Conservation (phyloP, 2,113 vertebrate genomes). For the Macquaria ambigua region DNA sequence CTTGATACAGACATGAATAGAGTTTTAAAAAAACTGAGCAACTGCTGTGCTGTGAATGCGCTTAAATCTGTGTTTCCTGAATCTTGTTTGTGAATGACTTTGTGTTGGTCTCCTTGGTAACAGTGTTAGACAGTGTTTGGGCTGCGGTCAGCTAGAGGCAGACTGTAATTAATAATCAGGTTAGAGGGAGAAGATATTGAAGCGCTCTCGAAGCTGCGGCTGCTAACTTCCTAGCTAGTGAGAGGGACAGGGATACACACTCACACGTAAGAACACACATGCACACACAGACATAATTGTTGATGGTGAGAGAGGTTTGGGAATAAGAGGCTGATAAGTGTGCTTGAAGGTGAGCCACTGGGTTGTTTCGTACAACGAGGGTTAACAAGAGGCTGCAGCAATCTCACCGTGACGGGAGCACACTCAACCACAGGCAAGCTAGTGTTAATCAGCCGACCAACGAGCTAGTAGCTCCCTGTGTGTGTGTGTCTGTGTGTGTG, state of each 20-base stretch:
- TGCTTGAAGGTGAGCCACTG: slow-evolving; percentile 74
- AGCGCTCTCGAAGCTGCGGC: slow-evolving; percentile 57
- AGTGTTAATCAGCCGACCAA: slow-evolving; percentile 69
- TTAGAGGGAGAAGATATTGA: slow-evolving; percentile 71
- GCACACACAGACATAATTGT: slow-evolving; percentile 54
- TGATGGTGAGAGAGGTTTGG: slow-evolving; percentile 65
- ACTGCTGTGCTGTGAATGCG: background rate
- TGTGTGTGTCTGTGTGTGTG: slow-evolving; percentile 2
- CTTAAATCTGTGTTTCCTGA: slow-evolving; percentile 35
- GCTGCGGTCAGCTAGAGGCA: slow-evolving; percentile 65
- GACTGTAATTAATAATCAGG: slow-evolving; percentile 79
- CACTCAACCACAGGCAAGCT: slow-evolving; percentile 56
- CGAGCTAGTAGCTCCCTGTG: slow-evolving; percentile 46
- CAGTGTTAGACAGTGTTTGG: slow-evolving; percentile 65
- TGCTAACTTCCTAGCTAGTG: slow-evolving; percentile 54
- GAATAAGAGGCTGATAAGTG: slow-evolving; percentile 72
- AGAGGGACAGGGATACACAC: slow-evolving; percentile 57
- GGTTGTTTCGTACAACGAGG: slow-evolving; percentile 79
- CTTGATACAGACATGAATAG: background rate
- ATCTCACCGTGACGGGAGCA: slow-evolving; percentile 60
- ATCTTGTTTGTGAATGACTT: slow-evolving; percentile 67
- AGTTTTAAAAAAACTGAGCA: background rate
- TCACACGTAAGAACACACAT: background rate
- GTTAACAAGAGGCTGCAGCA: slow-evolving; percentile 81
- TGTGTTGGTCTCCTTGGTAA: slow-evolving; percentile 72